phyloP scores from a whole-genome alignment of 1,140 invertebrate species.

The Lutraria rhynchaena region DNA sequence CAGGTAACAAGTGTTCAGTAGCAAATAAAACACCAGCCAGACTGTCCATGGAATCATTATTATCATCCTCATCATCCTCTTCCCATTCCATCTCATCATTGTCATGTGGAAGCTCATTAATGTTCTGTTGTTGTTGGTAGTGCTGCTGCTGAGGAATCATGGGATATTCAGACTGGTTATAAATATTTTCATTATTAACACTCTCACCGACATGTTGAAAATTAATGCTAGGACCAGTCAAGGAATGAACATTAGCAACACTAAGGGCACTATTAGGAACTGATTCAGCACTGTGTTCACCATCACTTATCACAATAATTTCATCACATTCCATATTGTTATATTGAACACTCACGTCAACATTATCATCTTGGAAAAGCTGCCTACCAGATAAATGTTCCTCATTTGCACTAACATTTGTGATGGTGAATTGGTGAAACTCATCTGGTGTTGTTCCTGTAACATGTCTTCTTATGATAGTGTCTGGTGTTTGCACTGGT shows the following conservation, averaged over 20 bases:
- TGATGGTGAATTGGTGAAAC: slow-evolving; percentile 13
- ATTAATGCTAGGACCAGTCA: not conserved
- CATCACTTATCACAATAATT: not conserved
- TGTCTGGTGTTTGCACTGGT: not conserved
- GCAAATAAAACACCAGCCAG: slow-evolving; percentile 55
- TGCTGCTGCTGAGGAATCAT: slow-evolving; percentile 10
- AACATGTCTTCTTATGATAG: not conserved
- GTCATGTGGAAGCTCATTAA: slow-evolving; percentile 35
- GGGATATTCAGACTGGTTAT: slow-evolving; percentile 20
- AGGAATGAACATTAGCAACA: not conserved
- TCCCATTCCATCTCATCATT: slow-evolving; percentile 39
- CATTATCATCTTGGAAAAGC: slow-evolving; percentile 10
- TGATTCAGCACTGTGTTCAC: not conserved
- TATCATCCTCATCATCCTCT: slow-evolving; percentile 19
- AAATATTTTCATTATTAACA: not conserved
- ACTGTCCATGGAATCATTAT: slow-evolving; percentile 38
- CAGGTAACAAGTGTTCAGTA: slow-evolving; percentile 36
- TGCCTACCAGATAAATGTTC: not conserved
- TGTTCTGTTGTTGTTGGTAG: too few species aligned
- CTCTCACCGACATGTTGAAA: not conserved
- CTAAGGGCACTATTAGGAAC: not conserved
- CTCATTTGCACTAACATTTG: not conserved
- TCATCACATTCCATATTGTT: not conserved
- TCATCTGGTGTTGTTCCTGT: slow-evolving; percentile 14
- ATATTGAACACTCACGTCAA: not conserved